Evolutionary conservation across 2,888 invertebrate species (phyloP).

Genomic region (Cyclophora albipunctata): DNA sequence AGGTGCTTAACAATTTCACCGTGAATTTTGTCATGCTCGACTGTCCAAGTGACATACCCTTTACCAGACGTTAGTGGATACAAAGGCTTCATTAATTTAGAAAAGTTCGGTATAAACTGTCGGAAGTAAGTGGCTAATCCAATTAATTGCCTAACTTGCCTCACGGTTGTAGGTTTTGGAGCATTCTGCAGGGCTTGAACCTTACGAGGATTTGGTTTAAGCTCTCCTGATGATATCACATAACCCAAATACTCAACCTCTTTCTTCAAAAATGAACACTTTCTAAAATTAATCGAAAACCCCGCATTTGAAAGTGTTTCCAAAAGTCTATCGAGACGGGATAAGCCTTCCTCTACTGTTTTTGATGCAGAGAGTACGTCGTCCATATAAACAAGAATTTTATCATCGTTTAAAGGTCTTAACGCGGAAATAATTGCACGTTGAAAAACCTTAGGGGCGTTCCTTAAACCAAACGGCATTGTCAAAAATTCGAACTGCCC

Average conservation of each 20-base stretch:
- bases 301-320: slow-evolving; percentile 6
- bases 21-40: slow-evolving; percentile 1
- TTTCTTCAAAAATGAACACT: slow-evolving; percentile 12
- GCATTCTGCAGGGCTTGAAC: slow-evolving; percentile 11
- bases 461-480: slow-evolving; percentile 11
- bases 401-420: background rate
- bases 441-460: slow-evolving; percentile 7
- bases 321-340: slow-evolving; percentile 4
- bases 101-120: slow-evolving; percentile 7
- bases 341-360: slow-evolving; percentile 1
- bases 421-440: slow-evolving; percentile 1
- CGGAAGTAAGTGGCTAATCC: slow-evolving; percentile 19
- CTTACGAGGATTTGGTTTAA: slow-evolving; percentile 16
- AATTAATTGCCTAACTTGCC: slow-evolving; percentile 18
- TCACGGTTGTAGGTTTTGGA: slow-evolving; percentile 9
- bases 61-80: slow-evolving; percentile 1
- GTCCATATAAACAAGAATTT: slow-evolving; percentile 3
- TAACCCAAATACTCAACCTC: slow-evolving; percentile 16
- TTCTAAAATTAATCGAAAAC: slow-evolving; percentile 15
- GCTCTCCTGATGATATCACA: slow-evolving; percentile 6
- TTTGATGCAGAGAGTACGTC: slow-evolving; percentile 3
- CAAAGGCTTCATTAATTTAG: background rate
- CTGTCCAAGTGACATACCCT: background rate
- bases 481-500: slow-evolving; percentile 4
- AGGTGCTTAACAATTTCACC: background rate